Conservation (phyloP, 2,113 vertebrate genomes). For the Macroglossus sobrinus region DNA sequence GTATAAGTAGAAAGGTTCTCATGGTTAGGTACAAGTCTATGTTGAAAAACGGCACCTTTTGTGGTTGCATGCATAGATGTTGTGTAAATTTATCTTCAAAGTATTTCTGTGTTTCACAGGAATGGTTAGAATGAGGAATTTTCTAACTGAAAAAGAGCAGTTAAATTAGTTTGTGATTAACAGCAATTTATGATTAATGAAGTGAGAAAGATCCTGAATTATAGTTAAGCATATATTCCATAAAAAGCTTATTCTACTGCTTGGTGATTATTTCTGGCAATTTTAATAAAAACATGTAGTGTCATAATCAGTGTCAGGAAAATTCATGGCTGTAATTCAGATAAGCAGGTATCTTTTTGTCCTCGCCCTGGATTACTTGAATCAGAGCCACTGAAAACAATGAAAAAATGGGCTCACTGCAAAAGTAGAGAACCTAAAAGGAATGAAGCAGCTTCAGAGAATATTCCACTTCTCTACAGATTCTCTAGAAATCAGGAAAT, state of each 20-base stretch:
- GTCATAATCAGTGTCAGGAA: not conserved
- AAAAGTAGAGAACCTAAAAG: not conserved
- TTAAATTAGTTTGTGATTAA: constrained; percentile 14
- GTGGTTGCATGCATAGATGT: not conserved
- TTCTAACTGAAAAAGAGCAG: not conserved
- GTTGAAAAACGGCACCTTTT: not conserved
- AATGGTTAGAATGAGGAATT: constrained; percentile 11
- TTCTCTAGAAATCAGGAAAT: not conserved
- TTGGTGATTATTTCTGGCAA: not conserved
- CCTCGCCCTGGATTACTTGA: no score
- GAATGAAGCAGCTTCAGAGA: not conserved
- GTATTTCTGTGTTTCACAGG: constrained; percentile 32
- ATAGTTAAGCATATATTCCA: not conserved
- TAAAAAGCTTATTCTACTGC: not conserved
- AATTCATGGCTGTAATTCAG: not conserved
- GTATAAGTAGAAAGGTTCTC: not conserved
- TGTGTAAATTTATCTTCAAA: not conserved
- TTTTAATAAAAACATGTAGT: not conserved
- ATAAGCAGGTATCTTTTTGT: not conserved
- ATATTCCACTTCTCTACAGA: not conserved
- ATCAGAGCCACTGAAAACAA: not conserved
- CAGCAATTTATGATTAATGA: not conserved
- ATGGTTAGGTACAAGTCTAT: not conserved
- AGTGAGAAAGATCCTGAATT: constrained; percentile 13
- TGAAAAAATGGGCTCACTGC: not conserved